Percentiles rank a stretch among this genome's conserved stretches.
Conservation (phyloP, 1,140 invertebrate species). For the Lepidurus packardi region DNA sequence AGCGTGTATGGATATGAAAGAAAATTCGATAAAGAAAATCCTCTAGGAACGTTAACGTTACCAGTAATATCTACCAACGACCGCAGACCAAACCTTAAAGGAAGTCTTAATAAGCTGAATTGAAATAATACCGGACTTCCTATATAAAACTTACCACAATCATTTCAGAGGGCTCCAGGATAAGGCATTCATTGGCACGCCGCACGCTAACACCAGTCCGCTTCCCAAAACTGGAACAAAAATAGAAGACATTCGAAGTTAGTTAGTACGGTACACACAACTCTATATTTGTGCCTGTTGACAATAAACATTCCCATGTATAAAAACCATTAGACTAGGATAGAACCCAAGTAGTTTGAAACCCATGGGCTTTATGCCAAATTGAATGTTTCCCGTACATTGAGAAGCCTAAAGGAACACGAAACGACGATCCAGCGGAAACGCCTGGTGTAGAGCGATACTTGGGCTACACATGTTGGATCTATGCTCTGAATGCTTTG, state of each 20-base stretch:
- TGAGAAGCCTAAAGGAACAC: not conserved
- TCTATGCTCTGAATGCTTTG: not conserved
- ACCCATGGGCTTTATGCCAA: not conserved
- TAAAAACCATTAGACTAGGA: constrained; percentile 13
- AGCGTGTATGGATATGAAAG: not conserved
- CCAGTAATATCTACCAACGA: too few species aligned
- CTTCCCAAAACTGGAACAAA: constrained; percentile 73
- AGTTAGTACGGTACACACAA: constrained; percentile 31
- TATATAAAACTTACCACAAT: constrained; percentile 61
- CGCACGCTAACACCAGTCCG: constrained; percentile 57
- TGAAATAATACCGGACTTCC: not conserved
- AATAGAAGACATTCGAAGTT: constrained; percentile 39
- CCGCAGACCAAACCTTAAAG: not conserved
- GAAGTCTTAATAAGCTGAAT: constrained; percentile 10
- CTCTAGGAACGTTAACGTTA: not conserved
- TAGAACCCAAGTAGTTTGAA: not conserved
- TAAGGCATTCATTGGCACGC: constrained; percentile 75
- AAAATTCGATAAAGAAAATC: not conserved
- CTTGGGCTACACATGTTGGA: not conserved
- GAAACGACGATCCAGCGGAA: not conserved
- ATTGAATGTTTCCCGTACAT: not conserved
- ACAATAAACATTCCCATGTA: not conserved
- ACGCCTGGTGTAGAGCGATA: not conserved
- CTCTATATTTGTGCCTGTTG: not conserved
- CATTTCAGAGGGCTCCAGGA: constrained; percentile 80